These are phyloP conservation scores for Magallana gigas DNA, from an alignment of 1,140 invertebrate genomes.

Conservation along the genomic window DNA sequence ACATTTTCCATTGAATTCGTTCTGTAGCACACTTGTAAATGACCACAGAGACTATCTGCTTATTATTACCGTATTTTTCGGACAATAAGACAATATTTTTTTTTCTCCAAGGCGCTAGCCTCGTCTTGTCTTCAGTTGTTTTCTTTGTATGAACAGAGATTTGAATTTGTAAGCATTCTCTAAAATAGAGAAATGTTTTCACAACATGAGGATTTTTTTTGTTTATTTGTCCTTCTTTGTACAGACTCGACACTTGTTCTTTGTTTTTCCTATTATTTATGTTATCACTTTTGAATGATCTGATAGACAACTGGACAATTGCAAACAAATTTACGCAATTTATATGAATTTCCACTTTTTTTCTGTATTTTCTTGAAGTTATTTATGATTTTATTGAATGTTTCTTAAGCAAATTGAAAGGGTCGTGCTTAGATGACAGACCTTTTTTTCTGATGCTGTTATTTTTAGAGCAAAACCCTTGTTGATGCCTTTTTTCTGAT, in stretches of 20 bases:
- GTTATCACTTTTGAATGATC: not conserved
- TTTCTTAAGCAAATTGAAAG: not conserved
- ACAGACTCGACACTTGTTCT: not conserved
- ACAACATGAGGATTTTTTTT: not conserved
- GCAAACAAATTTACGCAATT: slow-evolving; percentile 30
- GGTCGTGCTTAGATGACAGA: not conserved
- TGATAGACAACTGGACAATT: not conserved
- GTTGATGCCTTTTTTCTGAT: not conserved
- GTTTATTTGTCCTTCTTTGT: not conserved
- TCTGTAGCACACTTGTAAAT: not conserved
- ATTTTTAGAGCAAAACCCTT: slow-evolving; percentile 3
- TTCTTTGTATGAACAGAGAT: not conserved
- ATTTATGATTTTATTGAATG: slow-evolving; percentile 11
- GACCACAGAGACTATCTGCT: not conserved
- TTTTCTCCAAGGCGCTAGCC: too few relatives aligned
- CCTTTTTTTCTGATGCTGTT: not conserved
- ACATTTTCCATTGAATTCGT: not conserved
- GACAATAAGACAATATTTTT: too few relatives aligned
- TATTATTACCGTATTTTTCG: too few relatives aligned
- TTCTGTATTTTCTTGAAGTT: not conserved
- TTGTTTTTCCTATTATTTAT: not conserved
- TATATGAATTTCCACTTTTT: slow-evolving; percentile 5
- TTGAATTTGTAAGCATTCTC: not conserved
- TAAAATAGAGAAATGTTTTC: not conserved
- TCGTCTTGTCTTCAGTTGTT: not conserved